A percentile compares a stretch with the other conserved stretches of the same genome.
These are phyloP conservation scores for Polyommatus icarus DNA, from an alignment of 2,888 invertebrate species.

Conservation along the genomic window DNA sequence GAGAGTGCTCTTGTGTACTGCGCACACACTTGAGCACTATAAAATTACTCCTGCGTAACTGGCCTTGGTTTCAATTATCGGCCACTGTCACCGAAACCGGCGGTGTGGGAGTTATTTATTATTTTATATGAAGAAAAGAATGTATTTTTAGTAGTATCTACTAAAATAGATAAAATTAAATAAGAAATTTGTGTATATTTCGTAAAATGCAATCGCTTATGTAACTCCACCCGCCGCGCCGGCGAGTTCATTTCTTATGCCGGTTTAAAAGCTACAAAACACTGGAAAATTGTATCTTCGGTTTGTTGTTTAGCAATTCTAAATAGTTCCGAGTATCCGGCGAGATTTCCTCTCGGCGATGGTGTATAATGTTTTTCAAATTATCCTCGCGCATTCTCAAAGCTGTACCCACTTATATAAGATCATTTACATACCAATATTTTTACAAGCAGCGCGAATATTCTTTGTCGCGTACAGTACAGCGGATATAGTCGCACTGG, in stretches of 20 bases:
- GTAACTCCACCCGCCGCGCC: background rate
- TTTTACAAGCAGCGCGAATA: no score
- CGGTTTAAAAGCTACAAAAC: constrained; percentile 13
- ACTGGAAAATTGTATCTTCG: constrained; percentile 17
- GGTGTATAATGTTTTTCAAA: constrained; percentile 13
- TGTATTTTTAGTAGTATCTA: no score
- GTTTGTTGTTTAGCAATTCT: constrained; percentile 16
- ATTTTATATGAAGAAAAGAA: no score
- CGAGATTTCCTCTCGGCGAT: constrained; percentile 11
- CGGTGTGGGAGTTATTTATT: no score
- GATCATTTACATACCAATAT: background rate
- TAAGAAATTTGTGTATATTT: background rate
- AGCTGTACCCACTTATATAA: background rate
- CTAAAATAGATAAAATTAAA: background rate
- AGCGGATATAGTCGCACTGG: no score
- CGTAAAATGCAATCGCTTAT: background rate
- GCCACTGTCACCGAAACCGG: no score
- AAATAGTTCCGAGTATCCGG: constrained; percentile 6
- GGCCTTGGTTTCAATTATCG: no score
- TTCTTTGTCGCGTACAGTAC: no score
- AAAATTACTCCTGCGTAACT: no score
- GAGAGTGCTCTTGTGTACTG: no score
- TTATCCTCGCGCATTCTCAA: background rate
- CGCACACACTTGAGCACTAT: no score
- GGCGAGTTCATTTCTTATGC: background rate